Conservation (phyloP, 2,113 vertebrate genomes). For the Malurus elegans region DNA sequence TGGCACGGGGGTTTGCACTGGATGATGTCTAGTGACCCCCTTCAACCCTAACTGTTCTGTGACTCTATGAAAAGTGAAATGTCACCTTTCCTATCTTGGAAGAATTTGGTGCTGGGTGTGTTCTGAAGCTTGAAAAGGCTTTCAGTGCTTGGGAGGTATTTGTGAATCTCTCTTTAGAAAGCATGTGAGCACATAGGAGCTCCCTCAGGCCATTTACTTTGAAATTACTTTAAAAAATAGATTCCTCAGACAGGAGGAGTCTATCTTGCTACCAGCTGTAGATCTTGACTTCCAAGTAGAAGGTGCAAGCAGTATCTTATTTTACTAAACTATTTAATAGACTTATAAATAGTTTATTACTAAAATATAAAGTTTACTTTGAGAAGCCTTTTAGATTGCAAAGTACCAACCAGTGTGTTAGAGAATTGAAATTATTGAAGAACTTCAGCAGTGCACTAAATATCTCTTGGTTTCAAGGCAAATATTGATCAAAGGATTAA, state of each 20-base stretch:
- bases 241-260: fast-evolving
- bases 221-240: neutral
- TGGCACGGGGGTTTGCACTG: neutral
- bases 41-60: neutral
- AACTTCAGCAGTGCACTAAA: neutral
- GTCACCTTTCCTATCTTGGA: fast-evolving
- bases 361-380: neutral
- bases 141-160: neutral
- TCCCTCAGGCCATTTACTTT: neutral
- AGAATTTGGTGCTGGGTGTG: neutral
- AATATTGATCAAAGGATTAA: neutral
- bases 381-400: neutral
- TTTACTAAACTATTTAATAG: neutral
- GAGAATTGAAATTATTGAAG: neutral
- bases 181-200: too few relatives aligned
- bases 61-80: neutral
- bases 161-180: neutral
- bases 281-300: neutral
- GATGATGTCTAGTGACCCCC: too few relatives aligned
- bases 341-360: neutral
- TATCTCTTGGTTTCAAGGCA: neutral
- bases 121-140: neutral
- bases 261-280: neutral
- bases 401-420: neutral
- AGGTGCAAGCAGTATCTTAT: fast-evolving